phyloP scores from a whole-genome alignment of 2,888 invertebrate species.

The Drosophila atripex region DNA sequence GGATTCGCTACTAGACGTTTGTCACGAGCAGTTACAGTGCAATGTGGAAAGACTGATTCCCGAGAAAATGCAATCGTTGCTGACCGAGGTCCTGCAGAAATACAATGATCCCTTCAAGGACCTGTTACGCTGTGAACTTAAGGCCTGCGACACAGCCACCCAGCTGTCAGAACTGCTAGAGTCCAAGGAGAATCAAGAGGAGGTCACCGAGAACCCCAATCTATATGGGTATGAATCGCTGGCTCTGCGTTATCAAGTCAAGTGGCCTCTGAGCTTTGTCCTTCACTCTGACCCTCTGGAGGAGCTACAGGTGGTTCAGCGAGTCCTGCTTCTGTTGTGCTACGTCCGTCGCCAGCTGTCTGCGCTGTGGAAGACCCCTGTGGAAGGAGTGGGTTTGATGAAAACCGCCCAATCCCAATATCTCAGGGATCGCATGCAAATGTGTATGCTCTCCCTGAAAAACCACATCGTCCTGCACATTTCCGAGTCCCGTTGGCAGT shows the following conservation, averaged over 20 bases:
- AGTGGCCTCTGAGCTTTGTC: slow-evolving; percentile 62
- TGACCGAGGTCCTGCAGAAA: slow-evolving; percentile 30
- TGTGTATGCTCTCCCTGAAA: slow-evolving; percentile 46
- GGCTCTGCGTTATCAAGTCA: slow-evolving; percentile 44
- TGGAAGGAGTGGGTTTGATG: neutral
- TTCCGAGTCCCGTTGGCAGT: slow-evolving; percentile 50
- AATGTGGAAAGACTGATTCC: slow-evolving; percentile 37
- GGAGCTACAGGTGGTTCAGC: slow-evolving; percentile 59
- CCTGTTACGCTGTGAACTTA: slow-evolving; percentile 47
- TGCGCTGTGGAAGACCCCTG: slow-evolving; percentile 3
- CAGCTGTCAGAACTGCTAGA: slow-evolving; percentile 33
- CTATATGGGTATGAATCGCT: slow-evolving; percentile 55
- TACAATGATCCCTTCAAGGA: slow-evolving; percentile 48
- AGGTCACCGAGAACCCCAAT: slow-evolving; percentile 5
- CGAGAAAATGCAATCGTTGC: slow-evolving; percentile 37
- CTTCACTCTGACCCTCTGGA: slow-evolving; percentile 45
- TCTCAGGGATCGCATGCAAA: slow-evolving; percentile 47
- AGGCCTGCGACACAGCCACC: slow-evolving; percentile 39
- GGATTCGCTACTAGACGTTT: slow-evolving; percentile 28
- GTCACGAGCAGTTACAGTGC: slow-evolving; percentile 21
- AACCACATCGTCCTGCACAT: slow-evolving; percentile 57
- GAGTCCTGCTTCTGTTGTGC: slow-evolving; percentile 57
- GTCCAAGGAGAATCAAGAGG: neutral
- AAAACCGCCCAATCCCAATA: neutral
- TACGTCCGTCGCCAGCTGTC: slow-evolving; percentile 50